Evolutionary conservation across 2,888 invertebrate genomes (phyloP), one percentile per base, ranked within the genome.

Genomic region (Falcaria lacertinaria): DNA sequence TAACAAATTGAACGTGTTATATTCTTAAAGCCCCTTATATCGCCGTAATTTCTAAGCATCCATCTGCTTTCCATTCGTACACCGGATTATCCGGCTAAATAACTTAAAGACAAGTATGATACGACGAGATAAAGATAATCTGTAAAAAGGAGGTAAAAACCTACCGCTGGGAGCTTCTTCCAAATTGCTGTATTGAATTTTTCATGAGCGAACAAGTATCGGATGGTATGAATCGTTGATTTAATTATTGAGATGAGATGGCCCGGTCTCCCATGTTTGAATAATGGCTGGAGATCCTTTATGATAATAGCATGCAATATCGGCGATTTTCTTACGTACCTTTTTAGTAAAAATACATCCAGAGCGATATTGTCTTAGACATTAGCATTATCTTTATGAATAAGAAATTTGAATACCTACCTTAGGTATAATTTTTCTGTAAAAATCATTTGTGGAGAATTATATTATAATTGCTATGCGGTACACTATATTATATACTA

Each of bases 161-260:
- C 64, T 66, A 44, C 64, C 61, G 45, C 45, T 45, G 68, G 62
- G 69, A 63, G 66, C 57, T 70, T 69, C 66, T 60, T 65, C 62
- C 80, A 87, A 87, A 87, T 85, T 87, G 83, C 71, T 57, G 60
- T 62, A 72, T 71, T 88, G 85, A 86, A 87, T 86, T 83, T 87
- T 87, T 86, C 87, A 88, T 88, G 86, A 88, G 76, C 51, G 52
- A 42, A 40, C 45, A 60, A 66, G 77, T 74, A 80, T 74, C 73
- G 66, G 73, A 64, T 70, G 70, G 69, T 74, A 80, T 79, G 82
- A 86, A 83, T 84, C 70, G 73, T 67, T 80, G 80, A 87, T 85
- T 86, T 81, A 84, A 87, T 87, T 87, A 86, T 79, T 73, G 72
- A 70, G 74, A 83, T 80, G 72, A 70, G 74, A 83, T 80, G 72